Conservation (phyloP, 2,888 invertebrate genomes). For the Diaperis boleti region DNA sequence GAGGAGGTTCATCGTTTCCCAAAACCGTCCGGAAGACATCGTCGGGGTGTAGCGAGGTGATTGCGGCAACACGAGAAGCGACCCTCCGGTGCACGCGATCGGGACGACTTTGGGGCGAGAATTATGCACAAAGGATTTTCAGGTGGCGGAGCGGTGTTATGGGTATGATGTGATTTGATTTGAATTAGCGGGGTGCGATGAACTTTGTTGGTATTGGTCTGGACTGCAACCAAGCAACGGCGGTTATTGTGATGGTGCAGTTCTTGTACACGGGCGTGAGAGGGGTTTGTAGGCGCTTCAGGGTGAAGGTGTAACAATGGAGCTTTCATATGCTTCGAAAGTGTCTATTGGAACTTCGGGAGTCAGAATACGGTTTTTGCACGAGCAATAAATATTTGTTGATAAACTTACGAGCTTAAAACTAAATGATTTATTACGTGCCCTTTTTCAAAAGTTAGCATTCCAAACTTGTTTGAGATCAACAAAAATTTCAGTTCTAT, state of each 20-base stretch:
- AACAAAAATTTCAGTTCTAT: no score
- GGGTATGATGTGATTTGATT: slow-evolving; percentile 38
- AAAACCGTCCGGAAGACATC: slow-evolving; percentile 62
- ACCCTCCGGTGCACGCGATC: slow-evolving; percentile 27
- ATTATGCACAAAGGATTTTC: slow-evolving; percentile 22
- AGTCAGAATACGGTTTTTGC: no score
- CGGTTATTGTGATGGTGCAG: slow-evolving; percentile 17
- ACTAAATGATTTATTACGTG: no score
- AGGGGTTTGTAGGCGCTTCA: no score
- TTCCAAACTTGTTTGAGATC: no score
- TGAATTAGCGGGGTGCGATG: slow-evolving; percentile 39
- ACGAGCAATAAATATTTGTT: no score
- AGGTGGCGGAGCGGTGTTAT: slow-evolving; percentile 19
- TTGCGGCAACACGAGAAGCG: not conserved
- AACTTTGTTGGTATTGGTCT: slow-evolving; percentile 43
- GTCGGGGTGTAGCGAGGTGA: no score
- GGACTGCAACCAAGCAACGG: slow-evolving; percentile 42
- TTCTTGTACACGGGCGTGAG: slow-evolving; percentile 3
- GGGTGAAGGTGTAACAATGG: no score
- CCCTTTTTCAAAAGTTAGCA: no score
- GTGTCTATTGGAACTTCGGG: no score
- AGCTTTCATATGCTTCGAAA: no score
- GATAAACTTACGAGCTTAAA: no score
- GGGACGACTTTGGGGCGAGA: slow-evolving; percentile 20
- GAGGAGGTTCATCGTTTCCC: slow-evolving; percentile 75